Conservation (phyloP, 2,113 vertebrate genomes). For the Perca fluviatilis region DNA sequence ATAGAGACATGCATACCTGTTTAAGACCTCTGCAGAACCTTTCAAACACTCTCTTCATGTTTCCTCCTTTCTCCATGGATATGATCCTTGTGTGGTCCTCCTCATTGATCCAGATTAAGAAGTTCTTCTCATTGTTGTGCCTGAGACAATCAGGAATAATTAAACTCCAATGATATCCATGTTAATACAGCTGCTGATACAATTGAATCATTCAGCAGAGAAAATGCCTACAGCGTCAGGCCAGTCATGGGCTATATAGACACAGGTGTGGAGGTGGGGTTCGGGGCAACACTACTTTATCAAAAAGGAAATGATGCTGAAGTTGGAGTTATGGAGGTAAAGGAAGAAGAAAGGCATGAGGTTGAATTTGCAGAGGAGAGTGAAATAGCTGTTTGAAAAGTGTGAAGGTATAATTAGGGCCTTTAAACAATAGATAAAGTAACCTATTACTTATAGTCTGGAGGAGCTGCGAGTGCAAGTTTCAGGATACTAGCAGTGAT, state of each 20-base stretch:
- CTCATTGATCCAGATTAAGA: constrained; percentile 95
- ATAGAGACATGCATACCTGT: constrained; percentile 81
- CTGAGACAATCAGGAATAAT: constrained; percentile 67
- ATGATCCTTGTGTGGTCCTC: constrained; percentile 95
- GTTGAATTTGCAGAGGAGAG: neutral
- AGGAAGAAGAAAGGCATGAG: neutral
- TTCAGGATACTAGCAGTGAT: neutral
- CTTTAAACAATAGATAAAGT: neutral
- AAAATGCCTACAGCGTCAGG: neutral
- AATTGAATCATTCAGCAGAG: neutral
- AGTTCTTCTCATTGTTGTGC: constrained; percentile 95
- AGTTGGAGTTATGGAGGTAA: neutral
- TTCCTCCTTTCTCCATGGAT: constrained; percentile 95
- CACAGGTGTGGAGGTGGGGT: neutral
- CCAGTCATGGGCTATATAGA: neutral
- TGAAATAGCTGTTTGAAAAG: neutral
- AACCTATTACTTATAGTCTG: neutral
- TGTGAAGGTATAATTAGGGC: neutral
- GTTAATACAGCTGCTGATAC: neutral
- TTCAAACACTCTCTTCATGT: constrained; percentile 96
- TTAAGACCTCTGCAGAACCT: constrained; percentile 93
- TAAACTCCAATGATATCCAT: neutral
- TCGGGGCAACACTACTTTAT: neutral
- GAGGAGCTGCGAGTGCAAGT: neutral
- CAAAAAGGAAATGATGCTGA: neutral